Percentiles rank a stretch among this genome's conserved stretches.
These are phyloP conservation scores for Dyspetes luteomarginatus DNA, from an alignment of 2,888 invertebrate species.

Conservation along the genomic window DNA sequence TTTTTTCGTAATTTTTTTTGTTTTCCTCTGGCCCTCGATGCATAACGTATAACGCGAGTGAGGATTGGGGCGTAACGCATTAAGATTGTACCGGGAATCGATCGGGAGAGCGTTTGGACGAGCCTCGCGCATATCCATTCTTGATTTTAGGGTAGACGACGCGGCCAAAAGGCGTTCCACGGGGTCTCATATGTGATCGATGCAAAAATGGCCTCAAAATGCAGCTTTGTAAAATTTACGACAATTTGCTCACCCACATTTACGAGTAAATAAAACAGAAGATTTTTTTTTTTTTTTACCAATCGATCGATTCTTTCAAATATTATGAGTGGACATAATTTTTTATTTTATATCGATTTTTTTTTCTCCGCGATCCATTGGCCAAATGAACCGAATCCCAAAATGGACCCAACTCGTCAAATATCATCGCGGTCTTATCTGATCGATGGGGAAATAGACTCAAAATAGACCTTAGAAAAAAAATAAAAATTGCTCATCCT, in stretches of 20 bases:
- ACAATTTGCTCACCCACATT: background rate
- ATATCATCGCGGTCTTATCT: no score
- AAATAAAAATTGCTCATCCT: no score
- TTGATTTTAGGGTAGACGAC: background rate
- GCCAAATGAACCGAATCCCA: no score
- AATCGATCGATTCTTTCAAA: background rate
- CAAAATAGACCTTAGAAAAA: no score
- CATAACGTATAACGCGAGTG: constrained; percentile 3
- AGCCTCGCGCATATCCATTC: background rate
- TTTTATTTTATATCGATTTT: no score
- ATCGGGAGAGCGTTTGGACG: constrained; percentile 61
- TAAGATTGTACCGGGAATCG: constrained; percentile 75
- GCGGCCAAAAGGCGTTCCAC: background rate
- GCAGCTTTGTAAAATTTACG: background rate
- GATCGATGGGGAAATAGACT: no score
- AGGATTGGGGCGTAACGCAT: constrained; percentile 72
- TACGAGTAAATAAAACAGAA: background rate
- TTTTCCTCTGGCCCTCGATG: constrained; percentile 10
- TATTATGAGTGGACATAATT: background rate
- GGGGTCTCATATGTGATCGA: background rate
- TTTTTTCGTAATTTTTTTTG: background rate
- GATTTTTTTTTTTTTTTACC: background rate
- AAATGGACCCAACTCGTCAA: no score
- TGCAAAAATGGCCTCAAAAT: background rate
- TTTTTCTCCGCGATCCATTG: no score